Evolutionary conservation across 2,888 invertebrate genomes (phyloP).

Genomic region (Erannis defoliaria): DNA sequence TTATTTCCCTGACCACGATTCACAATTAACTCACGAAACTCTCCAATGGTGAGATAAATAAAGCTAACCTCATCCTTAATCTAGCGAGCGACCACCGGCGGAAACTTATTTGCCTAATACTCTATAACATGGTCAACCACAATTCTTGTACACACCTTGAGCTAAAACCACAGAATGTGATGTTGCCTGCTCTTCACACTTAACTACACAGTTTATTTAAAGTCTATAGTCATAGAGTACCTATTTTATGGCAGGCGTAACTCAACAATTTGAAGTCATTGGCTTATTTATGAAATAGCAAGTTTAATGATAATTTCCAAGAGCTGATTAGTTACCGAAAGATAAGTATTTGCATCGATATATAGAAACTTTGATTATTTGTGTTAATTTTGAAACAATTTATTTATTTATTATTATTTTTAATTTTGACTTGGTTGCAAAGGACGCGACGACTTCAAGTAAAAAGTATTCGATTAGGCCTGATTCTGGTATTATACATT

Average conservation of each 20-base stretch:
- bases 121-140: conserved; percentile 52
- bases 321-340: no score
- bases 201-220: conserved; percentile 30
- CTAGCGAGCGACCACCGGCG: conserved; percentile 34
- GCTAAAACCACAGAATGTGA: conserved; percentile 55
- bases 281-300: conserved; percentile 7
- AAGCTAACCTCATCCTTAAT: conserved; percentile 34
- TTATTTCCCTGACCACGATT: conserved; percentile 13
- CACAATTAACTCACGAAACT: conserved; percentile 9
- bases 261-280: conserved; percentile 14
- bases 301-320: not conserved
- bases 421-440: no score
- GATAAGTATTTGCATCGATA: no score
- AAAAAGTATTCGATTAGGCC: not conserved
- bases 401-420: no score
- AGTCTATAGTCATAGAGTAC: conserved; percentile 8
- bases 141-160: conserved; percentile 51
- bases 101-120: conserved; percentile 47
- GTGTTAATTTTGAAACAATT: no score
- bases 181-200: conserved; percentile 38
- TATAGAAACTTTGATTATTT: no score
- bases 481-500: not conserved
- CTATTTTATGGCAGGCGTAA: conserved; percentile 15
- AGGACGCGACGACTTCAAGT: not conserved
- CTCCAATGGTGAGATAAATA: conserved; percentile 20